Evolutionary conservation across 2,888 invertebrate genomes (phyloP).

Genomic region (Cryptocephalus moraei): DNA sequence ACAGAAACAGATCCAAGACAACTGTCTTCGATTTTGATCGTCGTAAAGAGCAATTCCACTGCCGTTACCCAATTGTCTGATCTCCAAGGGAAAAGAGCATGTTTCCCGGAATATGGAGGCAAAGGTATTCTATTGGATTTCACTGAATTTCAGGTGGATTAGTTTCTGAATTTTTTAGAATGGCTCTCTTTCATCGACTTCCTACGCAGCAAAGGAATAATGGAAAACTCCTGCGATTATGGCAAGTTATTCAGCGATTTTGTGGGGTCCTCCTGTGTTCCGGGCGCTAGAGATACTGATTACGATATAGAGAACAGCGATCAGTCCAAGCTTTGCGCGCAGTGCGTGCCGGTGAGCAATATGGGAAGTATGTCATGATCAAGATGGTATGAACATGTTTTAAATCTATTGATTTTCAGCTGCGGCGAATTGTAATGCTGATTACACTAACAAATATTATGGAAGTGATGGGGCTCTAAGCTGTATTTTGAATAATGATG

Average conservation of each 20-base stretch:
- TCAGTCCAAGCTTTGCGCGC: conserved; percentile 26
- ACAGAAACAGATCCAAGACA: conserved; percentile 44
- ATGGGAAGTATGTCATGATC: conserved; percentile 10
- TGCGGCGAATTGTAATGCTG: conserved; percentile 40
- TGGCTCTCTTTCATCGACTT: conserved; percentile 52
- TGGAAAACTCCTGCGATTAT: conserved; percentile 48
- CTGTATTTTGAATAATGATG: conserved; percentile 44
- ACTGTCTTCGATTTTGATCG: conserved; percentile 44
- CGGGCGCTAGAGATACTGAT: conserved; percentile 46
- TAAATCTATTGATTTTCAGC: conserved; percentile 10
- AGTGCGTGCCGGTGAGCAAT: conserved; percentile 20
- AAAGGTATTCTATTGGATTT: conserved; percentile 38
- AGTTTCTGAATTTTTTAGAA: conserved; percentile 32
- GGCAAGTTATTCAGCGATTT: conserved; percentile 44
- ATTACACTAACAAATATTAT: conserved; percentile 44
- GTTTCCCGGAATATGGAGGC: conserved; percentile 58
- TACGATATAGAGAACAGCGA: conserved; percentile 28
- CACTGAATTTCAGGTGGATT: neutral
- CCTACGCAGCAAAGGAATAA: conserved; percentile 40
- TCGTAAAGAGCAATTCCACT: conserved; percentile 38
- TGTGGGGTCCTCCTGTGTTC: conserved; percentile 50
- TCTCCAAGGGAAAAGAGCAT: conserved; percentile 46
- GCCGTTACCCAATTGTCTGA: conserved; percentile 44
- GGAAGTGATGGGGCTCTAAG: conserved; percentile 50
- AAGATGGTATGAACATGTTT: neutral